These are phyloP conservation scores for Megalops atlanticus DNA, from an alignment of 2,113 vertebrate species.

Conservation along the genomic window DNA sequence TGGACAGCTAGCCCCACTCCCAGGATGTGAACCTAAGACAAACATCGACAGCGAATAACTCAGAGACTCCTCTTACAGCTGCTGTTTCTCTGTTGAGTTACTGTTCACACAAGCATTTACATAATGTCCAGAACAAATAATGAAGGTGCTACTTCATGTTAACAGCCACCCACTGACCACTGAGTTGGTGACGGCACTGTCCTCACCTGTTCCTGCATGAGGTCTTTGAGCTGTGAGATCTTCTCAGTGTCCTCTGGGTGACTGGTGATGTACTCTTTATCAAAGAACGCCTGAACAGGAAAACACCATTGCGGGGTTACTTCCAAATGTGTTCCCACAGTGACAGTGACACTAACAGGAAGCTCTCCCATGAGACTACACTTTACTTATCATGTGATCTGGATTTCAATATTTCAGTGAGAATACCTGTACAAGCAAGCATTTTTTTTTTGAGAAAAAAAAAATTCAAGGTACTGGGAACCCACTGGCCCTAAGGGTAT, in stretches of 20 bases:
- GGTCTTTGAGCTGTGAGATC: slow-evolving; percentile 93
- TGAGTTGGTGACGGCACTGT: neutral
- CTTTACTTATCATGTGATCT: too few relatives aligned
- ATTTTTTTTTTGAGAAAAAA: neutral
- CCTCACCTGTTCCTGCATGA: slow-evolving; percentile 97
- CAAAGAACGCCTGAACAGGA: slow-evolving; percentile 87
- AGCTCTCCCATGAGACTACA: too few relatives aligned
- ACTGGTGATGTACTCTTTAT: slow-evolving; percentile 92
- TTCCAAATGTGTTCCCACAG: too few relatives aligned
- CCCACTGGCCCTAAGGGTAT: neutral
- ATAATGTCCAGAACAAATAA: too few relatives aligned
- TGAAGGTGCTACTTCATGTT: too few relatives aligned
- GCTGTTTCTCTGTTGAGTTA: too few relatives aligned
- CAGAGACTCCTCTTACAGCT: too few relatives aligned
- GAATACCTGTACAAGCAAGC: neutral
- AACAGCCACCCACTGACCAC: neutral
- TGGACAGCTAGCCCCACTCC: slow-evolving; percentile 92
- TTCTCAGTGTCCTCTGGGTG: slow-evolving; percentile 94
- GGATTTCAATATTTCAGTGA: neutral
- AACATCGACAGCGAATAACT: neutral
- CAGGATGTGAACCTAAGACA: slow-evolving; percentile 84
- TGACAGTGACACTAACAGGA: too few relatives aligned
- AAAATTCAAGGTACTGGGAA: neutral
- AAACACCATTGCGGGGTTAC: neutral
- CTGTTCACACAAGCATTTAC: too few relatives aligned